Evolutionary conservation across 1,140 invertebrate genomes (phyloP).

Genomic region (Rhopalosiphum padi): DNA sequence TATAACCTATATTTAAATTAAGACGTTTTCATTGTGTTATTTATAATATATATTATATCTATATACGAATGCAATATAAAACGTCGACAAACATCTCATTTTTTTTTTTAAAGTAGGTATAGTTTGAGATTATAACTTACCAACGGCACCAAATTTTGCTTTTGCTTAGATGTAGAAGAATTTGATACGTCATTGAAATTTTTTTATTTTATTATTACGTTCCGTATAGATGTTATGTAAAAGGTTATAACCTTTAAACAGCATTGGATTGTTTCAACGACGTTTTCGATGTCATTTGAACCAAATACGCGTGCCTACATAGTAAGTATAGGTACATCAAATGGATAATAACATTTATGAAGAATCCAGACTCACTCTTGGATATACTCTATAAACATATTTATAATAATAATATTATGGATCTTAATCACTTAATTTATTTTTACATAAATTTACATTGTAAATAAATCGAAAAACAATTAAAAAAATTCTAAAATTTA

Average conservation of each 20-base stretch:
- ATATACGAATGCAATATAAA: background rate
- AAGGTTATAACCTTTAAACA: background rate
- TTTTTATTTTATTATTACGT: background rate
- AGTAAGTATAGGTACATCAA: background rate
- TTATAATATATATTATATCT: no score
- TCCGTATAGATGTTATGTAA: background rate
- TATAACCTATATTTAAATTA: background rate
- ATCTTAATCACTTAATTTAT: background rate
- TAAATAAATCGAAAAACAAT: no score
- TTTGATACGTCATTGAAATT: background rate
- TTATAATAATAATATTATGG: background rate
- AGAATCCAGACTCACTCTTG: background rate
- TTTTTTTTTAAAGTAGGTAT: background rate
- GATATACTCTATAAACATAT: background rate
- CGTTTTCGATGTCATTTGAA: background rate
- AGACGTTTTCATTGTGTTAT: background rate
- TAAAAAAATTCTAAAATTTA: background rate
- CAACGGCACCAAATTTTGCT: background rate
- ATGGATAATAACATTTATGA: background rate
- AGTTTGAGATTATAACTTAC: background rate
- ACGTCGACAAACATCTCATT: background rate
- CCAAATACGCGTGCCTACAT: background rate
- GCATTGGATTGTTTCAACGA: background rate
- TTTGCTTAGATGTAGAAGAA: background rate
- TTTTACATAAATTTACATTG: background rate